These are phyloP conservation scores for Genyomyrus donnyi DNA, from an alignment of 2,113 vertebrate genomes.

Conservation along the genomic window DNA sequence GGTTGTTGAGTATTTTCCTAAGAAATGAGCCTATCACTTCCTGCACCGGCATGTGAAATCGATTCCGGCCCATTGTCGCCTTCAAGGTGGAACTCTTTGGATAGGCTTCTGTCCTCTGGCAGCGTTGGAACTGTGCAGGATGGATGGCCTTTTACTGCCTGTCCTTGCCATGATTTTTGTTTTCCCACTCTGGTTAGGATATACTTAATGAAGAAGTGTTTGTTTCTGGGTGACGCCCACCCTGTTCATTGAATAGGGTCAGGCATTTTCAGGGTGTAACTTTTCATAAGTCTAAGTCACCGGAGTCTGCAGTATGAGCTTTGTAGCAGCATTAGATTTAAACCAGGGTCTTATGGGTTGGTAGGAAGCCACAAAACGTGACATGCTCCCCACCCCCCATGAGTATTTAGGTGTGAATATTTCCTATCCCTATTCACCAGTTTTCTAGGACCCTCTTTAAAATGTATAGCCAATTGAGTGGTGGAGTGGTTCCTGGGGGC, in stretches of 20 bases:
- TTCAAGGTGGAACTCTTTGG: neutral
- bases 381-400: slow-evolving; percentile 12
- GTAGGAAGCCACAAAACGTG: slow-evolving; percentile 15
- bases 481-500: neutral
- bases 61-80: neutral
- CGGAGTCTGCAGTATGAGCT: slow-evolving; percentile 31
- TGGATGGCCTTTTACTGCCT: neutral
- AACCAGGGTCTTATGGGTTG: slow-evolving; percentile 40
- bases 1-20: neutral
- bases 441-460: neutral
- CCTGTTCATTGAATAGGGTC: neutral
- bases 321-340: slow-evolving; percentile 44
- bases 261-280: neutral
- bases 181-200: slow-evolving; percentile 16
- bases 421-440: neutral
- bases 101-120: neutral
- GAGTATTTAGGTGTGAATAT: neutral
- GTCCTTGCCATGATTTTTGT: neutral
- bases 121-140: neutral
- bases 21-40: neutral
- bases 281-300: neutral
- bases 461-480: neutral
- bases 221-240: neutral
- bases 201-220: neutral
- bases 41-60: neutral